Percentiles rank a stretch among this genome's conserved stretches.
phyloP scores from a whole-genome alignment of 2,113 vertebrate genomes.

The Hypomesus transpacificus region DNA sequence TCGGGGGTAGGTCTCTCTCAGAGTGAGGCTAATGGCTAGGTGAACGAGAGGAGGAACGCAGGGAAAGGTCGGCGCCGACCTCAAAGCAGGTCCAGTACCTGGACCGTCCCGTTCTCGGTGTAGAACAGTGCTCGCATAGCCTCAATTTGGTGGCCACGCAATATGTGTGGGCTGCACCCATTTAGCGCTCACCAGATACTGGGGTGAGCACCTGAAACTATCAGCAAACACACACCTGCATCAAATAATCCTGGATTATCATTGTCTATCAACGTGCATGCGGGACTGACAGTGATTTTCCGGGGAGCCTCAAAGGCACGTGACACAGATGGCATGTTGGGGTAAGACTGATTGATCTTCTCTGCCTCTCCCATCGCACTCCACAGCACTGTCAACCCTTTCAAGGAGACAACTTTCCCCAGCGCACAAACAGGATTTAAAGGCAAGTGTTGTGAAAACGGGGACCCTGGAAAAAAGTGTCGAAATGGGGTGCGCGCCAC shows the following conservation, averaged over 20 bases:
- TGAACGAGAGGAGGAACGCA: conserved; percentile 20
- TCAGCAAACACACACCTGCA: conserved; percentile 55
- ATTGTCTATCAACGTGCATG: conserved; percentile 54
- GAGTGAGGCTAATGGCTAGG: conserved; percentile 42
- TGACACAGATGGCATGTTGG: conserved; percentile 56
- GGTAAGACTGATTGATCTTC: conserved; percentile 68
- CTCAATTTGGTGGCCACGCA: no score
- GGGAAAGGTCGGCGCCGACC: not conserved
- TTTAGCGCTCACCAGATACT: not conserved
- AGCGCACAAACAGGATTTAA: conserved; percentile 59
- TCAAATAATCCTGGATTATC: conserved; percentile 66
- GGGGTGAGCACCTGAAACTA: conserved; percentile 39
- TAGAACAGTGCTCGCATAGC: no score
- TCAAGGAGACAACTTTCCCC: conserved; percentile 42
- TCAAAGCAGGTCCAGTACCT: not conserved
- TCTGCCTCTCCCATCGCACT: conserved; percentile 42
- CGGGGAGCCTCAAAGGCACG: conserved; percentile 55
- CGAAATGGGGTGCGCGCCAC: conserved; percentile 6
- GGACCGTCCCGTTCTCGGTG: not conserved
- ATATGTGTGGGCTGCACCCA: no score
- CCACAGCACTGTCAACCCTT: not conserved
- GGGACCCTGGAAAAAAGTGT: conserved; percentile 29
- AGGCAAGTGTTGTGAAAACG: conserved; percentile 17
- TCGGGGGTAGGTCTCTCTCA: conserved; percentile 18
- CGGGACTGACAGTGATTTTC: conserved; percentile 36